These are phyloP conservation scores for Agonopterix heracliana DNA, from an alignment of 2,888 invertebrate species.

Conservation along the genomic window DNA sequence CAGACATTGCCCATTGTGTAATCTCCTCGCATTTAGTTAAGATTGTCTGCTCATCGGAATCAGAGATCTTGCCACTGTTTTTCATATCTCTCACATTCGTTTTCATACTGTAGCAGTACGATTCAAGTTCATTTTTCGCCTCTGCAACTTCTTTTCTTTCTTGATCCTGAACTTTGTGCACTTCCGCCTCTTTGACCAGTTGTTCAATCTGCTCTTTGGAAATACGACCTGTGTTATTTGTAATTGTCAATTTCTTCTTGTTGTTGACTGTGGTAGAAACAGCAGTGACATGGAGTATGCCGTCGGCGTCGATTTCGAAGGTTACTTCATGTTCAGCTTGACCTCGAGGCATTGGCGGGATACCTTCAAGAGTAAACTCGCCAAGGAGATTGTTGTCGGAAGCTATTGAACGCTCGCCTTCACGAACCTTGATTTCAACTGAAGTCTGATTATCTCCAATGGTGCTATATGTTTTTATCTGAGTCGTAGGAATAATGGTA, in stretches of 20 bases:
- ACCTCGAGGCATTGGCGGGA: conserved; percentile 74
- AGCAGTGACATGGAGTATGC: conserved; percentile 86
- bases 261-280: conserved; percentile 75
- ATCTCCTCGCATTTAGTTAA: not conserved
- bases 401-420: conserved; percentile 83
- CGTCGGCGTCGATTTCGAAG: conserved; percentile 82
- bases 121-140: conserved; percentile 77
- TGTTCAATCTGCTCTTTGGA: conserved; percentile 85
- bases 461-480: conserved; percentile 81
- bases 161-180: conserved; percentile 79
- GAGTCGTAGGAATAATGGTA: conserved; percentile 78
- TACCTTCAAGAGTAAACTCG: conserved; percentile 74
- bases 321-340: conserved; percentile 78
- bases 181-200: conserved; percentile 81
- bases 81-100: not conserved
- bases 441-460: conserved; percentile 84
- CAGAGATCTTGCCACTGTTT: not conserved
- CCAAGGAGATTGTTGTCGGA: conserved; percentile 80
- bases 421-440: conserved; percentile 79
- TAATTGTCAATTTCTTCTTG: conserved; percentile 82
- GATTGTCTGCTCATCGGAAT: not conserved
- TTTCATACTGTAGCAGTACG: conserved; percentile 50
- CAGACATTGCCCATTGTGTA: not conserved
- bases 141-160: conserved; percentile 76
- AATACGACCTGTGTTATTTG: conserved; percentile 83